Evolutionary conservation across 2,888 invertebrate species (phyloP).

Genomic region (Metellina segmentata): DNA sequence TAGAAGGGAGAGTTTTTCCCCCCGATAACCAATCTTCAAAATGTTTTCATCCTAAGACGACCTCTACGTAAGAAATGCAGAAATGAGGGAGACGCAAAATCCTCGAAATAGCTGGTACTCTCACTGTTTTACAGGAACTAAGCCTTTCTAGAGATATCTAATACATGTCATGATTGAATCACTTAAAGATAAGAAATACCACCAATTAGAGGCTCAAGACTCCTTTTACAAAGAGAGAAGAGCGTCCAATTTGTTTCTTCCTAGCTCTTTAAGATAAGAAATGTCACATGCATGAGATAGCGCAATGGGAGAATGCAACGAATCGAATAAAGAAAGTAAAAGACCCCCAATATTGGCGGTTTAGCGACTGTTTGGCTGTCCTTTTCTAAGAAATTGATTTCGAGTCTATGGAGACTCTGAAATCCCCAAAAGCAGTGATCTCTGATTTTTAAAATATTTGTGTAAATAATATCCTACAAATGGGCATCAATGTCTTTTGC

Average conservation of each 20-base stretch:
- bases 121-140: background rate
- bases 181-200: constrained; percentile 41
- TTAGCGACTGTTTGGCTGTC: background rate
- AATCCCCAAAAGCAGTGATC: too few relatives aligned
- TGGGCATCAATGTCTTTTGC: too few relatives aligned
- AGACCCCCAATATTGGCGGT: background rate
- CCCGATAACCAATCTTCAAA: too few relatives aligned
- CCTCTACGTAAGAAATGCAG: too few relatives aligned
- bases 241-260: constrained; percentile 60
- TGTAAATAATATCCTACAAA: too few relatives aligned
- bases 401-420: too few relatives aligned
- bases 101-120: too few relatives aligned
- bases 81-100: too few relatives aligned
- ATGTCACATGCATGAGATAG: constrained; percentile 57
- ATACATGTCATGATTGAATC: constrained; percentile 39
- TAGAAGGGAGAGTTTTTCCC: too few relatives aligned
- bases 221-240: constrained; percentile 56
- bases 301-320: background rate
- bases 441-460: too few relatives aligned
- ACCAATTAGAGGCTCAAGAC: constrained; percentile 36
- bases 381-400: too few relatives aligned
- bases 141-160: constrained; percentile 39
- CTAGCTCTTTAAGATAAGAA: constrained; percentile 62
- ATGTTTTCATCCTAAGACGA: too few relatives aligned
- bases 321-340: background rate